These are phyloP conservation scores for Drosophila setifemur DNA, from an alignment of 1,140 invertebrate genomes.

Conservation along the genomic window DNA sequence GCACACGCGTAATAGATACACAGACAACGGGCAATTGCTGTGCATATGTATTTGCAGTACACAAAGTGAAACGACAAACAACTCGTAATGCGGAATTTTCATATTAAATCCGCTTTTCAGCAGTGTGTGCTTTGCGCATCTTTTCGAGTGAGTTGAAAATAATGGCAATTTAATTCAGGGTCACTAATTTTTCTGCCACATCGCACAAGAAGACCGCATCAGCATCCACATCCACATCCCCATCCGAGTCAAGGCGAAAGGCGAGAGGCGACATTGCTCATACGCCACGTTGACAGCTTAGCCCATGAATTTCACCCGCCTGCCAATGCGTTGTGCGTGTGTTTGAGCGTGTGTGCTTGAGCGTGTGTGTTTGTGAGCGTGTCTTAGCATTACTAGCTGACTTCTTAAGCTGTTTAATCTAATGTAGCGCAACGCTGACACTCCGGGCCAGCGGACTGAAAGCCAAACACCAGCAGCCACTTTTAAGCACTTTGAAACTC, in stretches of 20 bases:
- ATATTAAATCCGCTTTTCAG: slow-evolving; percentile 77
- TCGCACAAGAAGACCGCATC: slow-evolving; percentile 65
- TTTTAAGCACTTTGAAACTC: slow-evolving; percentile 76
- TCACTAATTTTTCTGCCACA: slow-evolving; percentile 80
- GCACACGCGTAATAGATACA: slow-evolving; percentile 11
- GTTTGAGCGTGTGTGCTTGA: slow-evolving; percentile 3
- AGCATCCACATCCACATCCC: slow-evolving; percentile 8
- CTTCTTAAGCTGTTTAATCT: slow-evolving; percentile 76
- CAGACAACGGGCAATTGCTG: slow-evolving; percentile 18
- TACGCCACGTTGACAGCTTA: slow-evolving; percentile 58
- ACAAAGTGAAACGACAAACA: slow-evolving; percentile 75
- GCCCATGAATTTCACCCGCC: slow-evolving; percentile 45
- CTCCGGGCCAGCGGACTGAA: slow-evolving; percentile 44
- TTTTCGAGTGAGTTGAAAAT: slow-evolving; percentile 78
- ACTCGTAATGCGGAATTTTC: slow-evolving; percentile 79
- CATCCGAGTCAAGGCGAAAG: slow-evolving; percentile 17
- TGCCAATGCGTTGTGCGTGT: neutral
- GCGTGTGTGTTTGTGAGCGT: slow-evolving; percentile 13
- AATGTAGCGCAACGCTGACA: slow-evolving; percentile 59
- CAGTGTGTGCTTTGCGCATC: slow-evolving; percentile 48
- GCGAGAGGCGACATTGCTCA: slow-evolving; percentile 50
- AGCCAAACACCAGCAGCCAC: slow-evolving; percentile 60
- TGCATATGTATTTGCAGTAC: slow-evolving; percentile 36
- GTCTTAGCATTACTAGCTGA: slow-evolving; percentile 49
- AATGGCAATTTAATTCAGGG: slow-evolving; percentile 81